These are phyloP conservation scores for Toxotes chatareus DNA, from an alignment of 2,113 vertebrate species.

Conservation along the genomic window DNA sequence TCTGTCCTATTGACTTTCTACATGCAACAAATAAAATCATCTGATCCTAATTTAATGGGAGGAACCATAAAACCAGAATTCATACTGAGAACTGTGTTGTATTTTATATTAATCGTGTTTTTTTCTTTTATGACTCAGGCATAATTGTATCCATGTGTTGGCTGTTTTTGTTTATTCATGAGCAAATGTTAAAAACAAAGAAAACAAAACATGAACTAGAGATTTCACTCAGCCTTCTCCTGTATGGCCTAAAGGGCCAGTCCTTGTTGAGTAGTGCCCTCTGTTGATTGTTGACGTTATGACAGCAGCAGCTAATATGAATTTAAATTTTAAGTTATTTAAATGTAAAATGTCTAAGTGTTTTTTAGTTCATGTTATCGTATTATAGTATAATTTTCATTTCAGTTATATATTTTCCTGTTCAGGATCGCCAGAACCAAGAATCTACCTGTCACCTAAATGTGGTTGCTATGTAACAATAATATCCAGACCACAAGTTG, in stretches of 20 bases:
- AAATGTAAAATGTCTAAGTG: no score
- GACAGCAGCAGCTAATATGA: not conserved
- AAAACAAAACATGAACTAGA: not conserved
- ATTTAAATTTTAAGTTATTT: not conserved
- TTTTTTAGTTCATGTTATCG: no score
- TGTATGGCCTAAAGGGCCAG: not conserved
- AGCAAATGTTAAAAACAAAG: not conserved
- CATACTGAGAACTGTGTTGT: not conserved
- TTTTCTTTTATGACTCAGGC: not conserved
- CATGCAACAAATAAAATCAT: not conserved
- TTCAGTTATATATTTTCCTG: not conserved
- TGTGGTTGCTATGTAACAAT: no score
- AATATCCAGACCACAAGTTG: no score
- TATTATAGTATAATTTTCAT: not conserved
- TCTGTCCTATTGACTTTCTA: slow-evolving; percentile 3
- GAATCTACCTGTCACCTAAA: no score
- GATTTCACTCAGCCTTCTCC: not conserved
- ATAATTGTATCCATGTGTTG: not conserved
- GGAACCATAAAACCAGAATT: not conserved
- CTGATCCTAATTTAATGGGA: not conserved
- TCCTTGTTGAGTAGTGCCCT: slow-evolving; percentile 19
- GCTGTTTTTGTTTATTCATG: not conserved
- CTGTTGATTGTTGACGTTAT: slow-evolving; percentile 29
- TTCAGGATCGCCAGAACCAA: no score
- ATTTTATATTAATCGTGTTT: not conserved